Evolutionary conservation across 35 echinoderm and acorn worm genomes (phyloP).

Genomic region (Patiria miniata): DNA sequence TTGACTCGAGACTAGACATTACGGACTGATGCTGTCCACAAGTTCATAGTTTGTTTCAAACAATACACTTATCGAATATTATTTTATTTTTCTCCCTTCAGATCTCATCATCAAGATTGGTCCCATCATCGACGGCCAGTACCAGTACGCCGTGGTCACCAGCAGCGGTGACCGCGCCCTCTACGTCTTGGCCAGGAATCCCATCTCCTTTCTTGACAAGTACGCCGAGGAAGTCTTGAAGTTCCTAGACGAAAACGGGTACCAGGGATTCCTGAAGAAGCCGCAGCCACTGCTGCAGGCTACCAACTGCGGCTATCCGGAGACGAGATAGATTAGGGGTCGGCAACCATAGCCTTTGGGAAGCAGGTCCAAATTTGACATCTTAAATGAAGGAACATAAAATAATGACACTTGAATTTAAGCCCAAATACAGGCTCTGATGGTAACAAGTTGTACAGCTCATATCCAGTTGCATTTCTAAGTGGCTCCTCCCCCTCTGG

Average conservation of each 20-base stretch:
- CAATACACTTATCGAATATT: neutral
- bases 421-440: no score
- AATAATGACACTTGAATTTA: no score
- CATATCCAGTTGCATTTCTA: no score
- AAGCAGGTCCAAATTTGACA: no score
- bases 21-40: no score
- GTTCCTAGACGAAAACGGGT: constrained; percentile 9
- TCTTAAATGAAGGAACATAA: no score
- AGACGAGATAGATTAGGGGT: neutral
- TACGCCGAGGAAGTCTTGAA: constrained; percentile 17
- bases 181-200: constrained; percentile 46
- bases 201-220: constrained; percentile 15
- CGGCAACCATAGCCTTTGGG: no score
- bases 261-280: neutral
- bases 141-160: constrained; percentile 58
- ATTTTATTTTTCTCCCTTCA: neutral
- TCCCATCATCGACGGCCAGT: constrained; percentile 12
- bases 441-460: no score
- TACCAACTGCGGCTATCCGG: constrained; percentile 7
- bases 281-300: neutral
- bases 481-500: no score
- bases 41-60: no score
- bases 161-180: constrained; percentile 15
- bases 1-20: no score
- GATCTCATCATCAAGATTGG: constrained; percentile 56